These are phyloP conservation scores for Typhlichthys eigenmanni DNA, from an alignment of 2,797 vertebrate species.

Conservation along the genomic window DNA sequence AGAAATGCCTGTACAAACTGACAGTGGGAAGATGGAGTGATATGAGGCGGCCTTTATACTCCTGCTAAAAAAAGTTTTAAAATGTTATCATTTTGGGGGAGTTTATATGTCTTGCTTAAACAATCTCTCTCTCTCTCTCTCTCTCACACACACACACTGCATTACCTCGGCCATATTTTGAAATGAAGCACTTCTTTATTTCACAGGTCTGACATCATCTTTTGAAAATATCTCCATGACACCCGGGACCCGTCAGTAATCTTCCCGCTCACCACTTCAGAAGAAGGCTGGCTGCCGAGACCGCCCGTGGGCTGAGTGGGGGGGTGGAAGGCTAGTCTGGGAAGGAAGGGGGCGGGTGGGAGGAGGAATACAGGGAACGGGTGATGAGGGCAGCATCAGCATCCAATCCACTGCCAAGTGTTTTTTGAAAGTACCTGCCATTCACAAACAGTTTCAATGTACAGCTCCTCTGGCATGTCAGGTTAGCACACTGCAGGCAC, in stretches of 20 bases:
- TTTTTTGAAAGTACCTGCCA: no score
- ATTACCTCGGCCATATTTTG: slow-evolving; percentile 39
- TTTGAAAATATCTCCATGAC: slow-evolving; percentile 74
- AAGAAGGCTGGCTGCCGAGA: slow-evolving; percentile 44
- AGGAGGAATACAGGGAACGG: not conserved
- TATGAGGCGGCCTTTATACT: no score
- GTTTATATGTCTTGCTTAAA: slow-evolving; percentile 6
- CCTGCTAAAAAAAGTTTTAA: not conserved
- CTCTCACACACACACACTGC: slow-evolving; percentile 6
- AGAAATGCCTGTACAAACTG: no score
- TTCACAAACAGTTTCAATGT: no score
- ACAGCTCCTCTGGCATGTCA: no score
- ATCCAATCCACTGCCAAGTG: no score
- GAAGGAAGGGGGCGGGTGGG: no score
- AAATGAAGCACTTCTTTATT: slow-evolving; percentile 51
- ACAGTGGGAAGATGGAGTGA: no score
- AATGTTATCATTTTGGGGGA: not conserved
- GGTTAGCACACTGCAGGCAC: no score
- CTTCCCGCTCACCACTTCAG: slow-evolving; percentile 67
- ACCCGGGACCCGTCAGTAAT: slow-evolving; percentile 66
- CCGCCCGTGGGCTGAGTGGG: slow-evolving; percentile 61
- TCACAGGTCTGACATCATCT: slow-evolving; percentile 75
- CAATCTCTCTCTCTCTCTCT: slow-evolving; percentile 19
- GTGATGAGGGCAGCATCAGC: no score
- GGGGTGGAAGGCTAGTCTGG: no score